A percentile compares a stretch with the other conserved stretches of the same genome.
These are phyloP conservation scores for Poeciliopsis infans DNA, from an alignment of 2,797 vertebrate genomes.

Conservation along the genomic window DNA sequence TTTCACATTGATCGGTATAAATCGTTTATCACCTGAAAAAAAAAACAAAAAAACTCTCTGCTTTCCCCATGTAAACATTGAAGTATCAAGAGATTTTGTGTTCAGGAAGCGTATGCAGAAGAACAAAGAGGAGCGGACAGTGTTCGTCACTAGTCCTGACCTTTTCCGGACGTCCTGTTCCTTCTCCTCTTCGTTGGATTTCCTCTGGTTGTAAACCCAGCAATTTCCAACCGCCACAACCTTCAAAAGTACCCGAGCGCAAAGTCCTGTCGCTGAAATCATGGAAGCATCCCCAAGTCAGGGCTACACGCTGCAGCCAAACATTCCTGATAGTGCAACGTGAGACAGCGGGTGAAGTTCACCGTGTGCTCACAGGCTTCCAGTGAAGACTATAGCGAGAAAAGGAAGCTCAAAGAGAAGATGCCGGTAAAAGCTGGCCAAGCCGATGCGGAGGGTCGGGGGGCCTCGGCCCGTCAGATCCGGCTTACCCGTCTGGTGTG, in stretches of 20 bases:
- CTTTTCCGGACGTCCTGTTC: conserved; percentile 21
- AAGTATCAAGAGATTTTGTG: conserved; percentile 55
- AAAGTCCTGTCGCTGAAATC: conserved; percentile 12
- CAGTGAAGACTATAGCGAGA: conserved; percentile 55
- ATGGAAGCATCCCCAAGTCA: conserved; percentile 2
- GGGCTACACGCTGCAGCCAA: conserved; percentile 13
- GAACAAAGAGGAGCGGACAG: conserved; percentile 36
- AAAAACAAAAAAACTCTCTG: conserved; percentile 39
- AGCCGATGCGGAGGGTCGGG: background rate
- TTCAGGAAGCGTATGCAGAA: conserved; percentile 48
- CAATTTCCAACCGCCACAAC: no score
- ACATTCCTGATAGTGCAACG: conserved; percentile 47
- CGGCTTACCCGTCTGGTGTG: conserved; percentile 87
- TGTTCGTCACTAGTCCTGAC: conserved; percentile 22
- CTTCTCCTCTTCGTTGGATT: background rate
- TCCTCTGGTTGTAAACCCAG: no score
- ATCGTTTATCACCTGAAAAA: conserved; percentile 53
- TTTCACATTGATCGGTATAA: conserved; percentile 68
- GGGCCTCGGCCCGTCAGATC: conserved; percentile 80
- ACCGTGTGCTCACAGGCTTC: conserved; percentile 53
- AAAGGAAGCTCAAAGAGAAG: conserved; percentile 61
- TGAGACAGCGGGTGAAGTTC: conserved; percentile 28
- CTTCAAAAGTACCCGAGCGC: background rate
- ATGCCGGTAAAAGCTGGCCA: conserved; percentile 29
- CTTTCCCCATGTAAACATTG: conserved; percentile 73